phyloP scores from a whole-genome alignment of 2,888 invertebrate species.

The Athalia cordata region DNA sequence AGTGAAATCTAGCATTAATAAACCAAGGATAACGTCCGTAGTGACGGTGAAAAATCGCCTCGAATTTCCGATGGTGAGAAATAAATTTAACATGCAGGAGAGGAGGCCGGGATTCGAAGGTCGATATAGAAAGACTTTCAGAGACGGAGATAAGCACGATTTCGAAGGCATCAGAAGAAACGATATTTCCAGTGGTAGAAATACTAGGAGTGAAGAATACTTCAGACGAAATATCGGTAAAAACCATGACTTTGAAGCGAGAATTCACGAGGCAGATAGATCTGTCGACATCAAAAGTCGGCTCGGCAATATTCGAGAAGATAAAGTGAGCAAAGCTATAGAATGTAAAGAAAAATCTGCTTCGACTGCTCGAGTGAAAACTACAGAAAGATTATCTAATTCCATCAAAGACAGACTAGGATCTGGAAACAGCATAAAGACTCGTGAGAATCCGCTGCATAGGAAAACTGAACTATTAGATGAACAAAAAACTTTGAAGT shows the following conservation, averaged over 20 bases:
- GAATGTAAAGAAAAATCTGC: constrained; percentile 53
- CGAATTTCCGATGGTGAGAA: constrained; percentile 59
- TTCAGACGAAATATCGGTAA: constrained; percentile 51
- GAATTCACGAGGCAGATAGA: constrained; percentile 48
- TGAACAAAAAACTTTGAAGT: constrained; percentile 36
- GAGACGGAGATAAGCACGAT: constrained; percentile 45
- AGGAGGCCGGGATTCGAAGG: constrained; percentile 49
- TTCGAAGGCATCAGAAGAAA: constrained; percentile 52
- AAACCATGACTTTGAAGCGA: constrained; percentile 46
- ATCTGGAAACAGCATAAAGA: constrained; percentile 38
- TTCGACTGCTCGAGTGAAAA: constrained; percentile 3
- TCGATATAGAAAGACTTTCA: constrained; percentile 45
- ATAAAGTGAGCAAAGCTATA: constrained; percentile 50
- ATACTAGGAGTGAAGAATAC: constrained; percentile 49
- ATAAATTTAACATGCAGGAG: constrained; percentile 61
- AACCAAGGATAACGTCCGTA: constrained; percentile 68
- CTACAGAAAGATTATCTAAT: constrained; percentile 48
- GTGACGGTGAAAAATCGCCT: constrained; percentile 68
- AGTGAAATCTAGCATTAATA: constrained; percentile 65
- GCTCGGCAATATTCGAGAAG: constrained; percentile 52
- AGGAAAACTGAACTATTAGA: constrained; percentile 27
- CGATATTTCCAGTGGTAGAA: constrained; percentile 51
- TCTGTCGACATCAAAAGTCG: constrained; percentile 52
- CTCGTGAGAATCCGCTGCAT: not conserved
- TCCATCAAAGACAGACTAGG: constrained; percentile 67